Base-by-base conservation (phyloP, 2,888 invertebrate genomes). In the Drosophila multiciliata region DNA sequence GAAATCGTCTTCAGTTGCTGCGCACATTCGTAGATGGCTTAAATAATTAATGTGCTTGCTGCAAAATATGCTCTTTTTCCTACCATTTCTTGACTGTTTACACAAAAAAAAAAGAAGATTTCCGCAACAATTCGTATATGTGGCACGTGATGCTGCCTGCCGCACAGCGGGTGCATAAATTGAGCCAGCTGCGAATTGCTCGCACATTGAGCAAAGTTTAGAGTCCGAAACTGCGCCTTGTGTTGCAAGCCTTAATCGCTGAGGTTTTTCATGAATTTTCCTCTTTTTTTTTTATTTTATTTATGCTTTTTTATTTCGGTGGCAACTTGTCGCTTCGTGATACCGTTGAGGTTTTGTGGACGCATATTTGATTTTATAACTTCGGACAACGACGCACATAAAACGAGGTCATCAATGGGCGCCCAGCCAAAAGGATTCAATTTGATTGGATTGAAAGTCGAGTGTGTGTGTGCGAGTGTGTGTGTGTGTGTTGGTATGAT, bases 401-500 rank as follows among this genome's bases (percentile, higher is more conserved):
- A 85, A 85, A 85, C 87, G 85, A 70, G 85, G 85, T 85, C 85
- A 85, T 85, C 85, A 78, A 79, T 78, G 80, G 57, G 17, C 57
- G 54, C 58, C 17, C 38, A 6, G 40, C 11, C 33, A 72, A 85
- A 85, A 87, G 90, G 85, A 89, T 89, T 89, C 89, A 87, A 90
- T 89, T 89, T 87, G 87, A 89, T 89, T 90, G 87, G 90, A 90
- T 87, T 87, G 90, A 82, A 84, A 75, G 80, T 65, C 68, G 48
- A 63, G 55, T 74, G 61, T 72, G 29, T 29, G 55, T 35, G 7
- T 3, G 20, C 1, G 15, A 0, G 23, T 1, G 65, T 70, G 4
- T 52, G 20, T 33, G 52, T 15, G 15, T 2, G 53, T 7, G 15
- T 54, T 69, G 78, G 83, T 77, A 86, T 85, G 85, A 86, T 86